Evolutionary conservation across 1,140 invertebrate species (phyloP), one percentile per base, ranked within the genome.

Genomic region (Lepidurus couesii): DNA sequence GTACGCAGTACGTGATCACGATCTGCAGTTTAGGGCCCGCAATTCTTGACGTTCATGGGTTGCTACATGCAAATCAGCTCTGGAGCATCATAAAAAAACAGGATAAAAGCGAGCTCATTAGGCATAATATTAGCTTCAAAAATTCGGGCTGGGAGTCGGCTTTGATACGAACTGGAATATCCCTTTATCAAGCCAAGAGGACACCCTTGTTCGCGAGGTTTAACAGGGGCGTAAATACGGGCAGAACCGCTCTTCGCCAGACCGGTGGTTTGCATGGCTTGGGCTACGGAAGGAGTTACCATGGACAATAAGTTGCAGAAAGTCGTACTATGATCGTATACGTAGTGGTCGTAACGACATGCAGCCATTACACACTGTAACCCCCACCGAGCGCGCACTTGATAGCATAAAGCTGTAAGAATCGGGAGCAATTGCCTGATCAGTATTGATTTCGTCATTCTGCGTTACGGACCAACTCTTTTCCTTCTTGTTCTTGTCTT

Each of bases 381-480:
- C 21, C 53, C 16, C 53, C n/a, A 1, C 53, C 2, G 34, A 34
- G 53, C 21, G 8, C 53, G 53, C 6, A 65, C 53, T 65, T 7
- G 53, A 4, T 34, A 21, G 21, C 1, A 65, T 13, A 65, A 65
- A 65, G 53, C 53, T 65, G 53, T 65, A 65, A 65, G 53, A 65
- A 65, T 65, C 53, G 8, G 53, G 53, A 7, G 13, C 53, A 65
- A 65, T 65, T 65, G 53, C 53, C 47, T 65, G 53, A 65, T 65
- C 53, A 65, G n/a, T 65, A 65, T 65, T 65, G 53, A 65, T 65
- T 65, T 65, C 53, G 21, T 7, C 16, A 65, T 65, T 65, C 53
- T 21, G 10, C 53, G 16, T 21, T 65, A 13, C 53, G 21, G 53
- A 5, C 45, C 10, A 47, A 65, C 21, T n/a, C 16, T 13, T 65